Base-by-base conservation (phyloP, 2,888 invertebrate species). In the Trichogramma evanescens region DNA sequence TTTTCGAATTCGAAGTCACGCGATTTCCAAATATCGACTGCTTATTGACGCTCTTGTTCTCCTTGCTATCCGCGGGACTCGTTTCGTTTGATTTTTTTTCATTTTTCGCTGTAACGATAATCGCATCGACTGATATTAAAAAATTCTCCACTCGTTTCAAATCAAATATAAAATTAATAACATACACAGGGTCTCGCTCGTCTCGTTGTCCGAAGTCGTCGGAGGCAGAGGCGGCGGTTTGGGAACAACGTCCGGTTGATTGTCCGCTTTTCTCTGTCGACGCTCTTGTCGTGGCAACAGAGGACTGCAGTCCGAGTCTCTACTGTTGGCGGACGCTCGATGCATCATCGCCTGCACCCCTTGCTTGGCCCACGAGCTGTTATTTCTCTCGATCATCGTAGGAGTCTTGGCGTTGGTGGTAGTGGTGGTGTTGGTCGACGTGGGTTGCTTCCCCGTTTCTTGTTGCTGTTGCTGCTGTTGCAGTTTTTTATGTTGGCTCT, bases 211-310 rank as follows among this genome's bases (percentile, higher is more conserved):
- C 38, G 81, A 81, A 5, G 83, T 82, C n/a, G n/a, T 9, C 2
- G 58, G 53, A 5, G 84, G 82, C 1, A 84, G 84, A 52, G 84
- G 79, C 1, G 85, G 84, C 54, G 84, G 79, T 1, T 87, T 83
- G 6, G 87, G 88, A 54, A 89, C 82, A 9, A 89, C 83, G 70
- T 89, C 89, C 0, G 89, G 89, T 39, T 86, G 84, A 62, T 73
- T 77, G 46, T 69, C 69, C 9, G 81, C 81, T 62, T 83, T 83
- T 2, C 91, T 80, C 73, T 91, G 91, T 48, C 91, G 80, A 62
- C 86, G 87, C 3, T 87, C 86, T 71, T 91, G 90, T 63, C 89
- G 57, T 4, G 64, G 60, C n/a, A 64, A 9, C 4, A 60, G 46
- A 3, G 62, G 62, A 56, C 58, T 64, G 7, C 39, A 42, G 1